Percentiles rank a stretch among this genome's conserved stretches.
Conservation (phyloP, 1,140 invertebrate species). For the Brachionus paranguensis region DNA sequence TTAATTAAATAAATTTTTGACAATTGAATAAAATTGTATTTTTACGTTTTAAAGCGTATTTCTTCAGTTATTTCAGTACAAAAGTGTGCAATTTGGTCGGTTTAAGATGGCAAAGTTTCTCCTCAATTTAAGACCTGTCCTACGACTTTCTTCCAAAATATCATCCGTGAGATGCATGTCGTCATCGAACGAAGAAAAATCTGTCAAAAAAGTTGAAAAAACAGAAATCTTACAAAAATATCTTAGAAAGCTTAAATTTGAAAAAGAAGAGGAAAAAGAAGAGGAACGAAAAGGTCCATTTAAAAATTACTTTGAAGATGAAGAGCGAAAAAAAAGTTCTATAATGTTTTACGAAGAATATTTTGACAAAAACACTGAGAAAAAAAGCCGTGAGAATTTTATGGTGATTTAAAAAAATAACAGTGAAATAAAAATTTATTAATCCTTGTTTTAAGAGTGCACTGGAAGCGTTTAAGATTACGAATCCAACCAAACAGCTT, state of each 20-base stretch:
- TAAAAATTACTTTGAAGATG: conserved; percentile 29
- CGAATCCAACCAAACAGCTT: neutral
- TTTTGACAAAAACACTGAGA: conserved; percentile 6
- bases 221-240: conserved; percentile 10
- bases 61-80: neutral
- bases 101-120: neutral
- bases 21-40: neutral
- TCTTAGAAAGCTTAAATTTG: neutral
- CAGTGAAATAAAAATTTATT: neutral
- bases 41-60: conserved; percentile 37
- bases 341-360: conserved; percentile 24
- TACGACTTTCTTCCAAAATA: neutral
- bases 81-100: neutral
- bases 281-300: conserved; percentile 20
- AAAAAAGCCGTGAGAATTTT: conserved; percentile 36
- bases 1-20: neutral
- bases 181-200: neutral
- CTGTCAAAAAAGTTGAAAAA: conserved; percentile 4
- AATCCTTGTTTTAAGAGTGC: neutral
- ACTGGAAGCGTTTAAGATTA: neutral
- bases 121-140: neutral
- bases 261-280: conserved; percentile 20
- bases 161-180: neutral
- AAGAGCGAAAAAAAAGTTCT: conserved; percentile 5
- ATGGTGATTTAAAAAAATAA: neutral